Percentiles rank a stretch among this genome's conserved stretches.
Conservation (phyloP, 2,888 invertebrate species). For the Mycogona germanica region DNA sequence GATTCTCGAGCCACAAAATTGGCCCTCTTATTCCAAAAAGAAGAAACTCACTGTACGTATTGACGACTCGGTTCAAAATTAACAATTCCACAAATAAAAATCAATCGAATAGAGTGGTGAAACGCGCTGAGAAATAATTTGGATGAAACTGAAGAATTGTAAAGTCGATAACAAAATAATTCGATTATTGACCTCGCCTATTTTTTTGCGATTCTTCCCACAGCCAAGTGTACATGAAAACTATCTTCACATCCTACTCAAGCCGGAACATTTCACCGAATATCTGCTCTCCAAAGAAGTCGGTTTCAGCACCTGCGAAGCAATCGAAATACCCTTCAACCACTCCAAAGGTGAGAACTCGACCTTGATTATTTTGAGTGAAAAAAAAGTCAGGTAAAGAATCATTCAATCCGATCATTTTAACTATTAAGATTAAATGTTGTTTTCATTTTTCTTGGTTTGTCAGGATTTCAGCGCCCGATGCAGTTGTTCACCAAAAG, state of each 20-base stretch:
- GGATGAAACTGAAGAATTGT: too few relatives aligned
- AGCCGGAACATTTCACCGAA: conserved; percentile 85
- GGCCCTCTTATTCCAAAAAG: conserved; percentile 84
- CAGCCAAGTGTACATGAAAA: conserved; percentile 58
- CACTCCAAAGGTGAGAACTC: conserved; percentile 55
- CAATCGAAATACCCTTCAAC: conserved; percentile 66
- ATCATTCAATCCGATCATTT: background rate
- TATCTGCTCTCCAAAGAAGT: conserved; percentile 74
- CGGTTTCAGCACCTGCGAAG: conserved; percentile 81
- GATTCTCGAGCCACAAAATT: conserved; percentile 88
- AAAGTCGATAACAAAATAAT: too few relatives aligned
- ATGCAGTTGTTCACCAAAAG: conserved; percentile 40
- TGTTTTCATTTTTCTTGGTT: conserved; percentile 2
- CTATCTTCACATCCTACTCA: conserved; percentile 71
- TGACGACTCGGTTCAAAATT: too few relatives aligned
- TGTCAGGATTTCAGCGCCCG: conserved; percentile 65
- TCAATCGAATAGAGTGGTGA: too few relatives aligned
- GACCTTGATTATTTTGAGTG: too few relatives aligned
- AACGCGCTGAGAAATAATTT: too few relatives aligned
- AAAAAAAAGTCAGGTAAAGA: background rate
- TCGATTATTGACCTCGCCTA: too few relatives aligned
- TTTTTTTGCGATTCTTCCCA: background rate
- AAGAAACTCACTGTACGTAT: conserved; percentile 78
- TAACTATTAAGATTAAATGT: background rate
- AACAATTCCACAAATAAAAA: too few relatives aligned